Conservation (phyloP, 2,888 invertebrate species). For the Phaedon cochleariae region DNA sequence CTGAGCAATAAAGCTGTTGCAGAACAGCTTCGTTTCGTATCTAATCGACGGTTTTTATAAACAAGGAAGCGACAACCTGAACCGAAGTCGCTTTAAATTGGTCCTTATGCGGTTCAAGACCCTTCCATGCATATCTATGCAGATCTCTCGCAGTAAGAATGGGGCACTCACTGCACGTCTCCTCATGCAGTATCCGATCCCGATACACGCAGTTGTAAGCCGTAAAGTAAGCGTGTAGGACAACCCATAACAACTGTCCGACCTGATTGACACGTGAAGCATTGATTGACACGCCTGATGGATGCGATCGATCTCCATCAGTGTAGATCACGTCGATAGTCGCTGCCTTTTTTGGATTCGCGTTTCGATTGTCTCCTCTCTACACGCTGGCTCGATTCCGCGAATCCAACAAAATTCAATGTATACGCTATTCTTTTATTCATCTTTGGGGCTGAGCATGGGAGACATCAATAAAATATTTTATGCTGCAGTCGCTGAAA, state of each 20-base stretch:
- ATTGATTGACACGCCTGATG: constrained; percentile 62
- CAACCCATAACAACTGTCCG: constrained; percentile 46
- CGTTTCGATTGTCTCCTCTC: constrained; percentile 48
- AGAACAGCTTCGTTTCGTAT: not conserved
- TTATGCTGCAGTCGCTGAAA: constrained; percentile 3
- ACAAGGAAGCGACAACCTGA: constrained; percentile 8
- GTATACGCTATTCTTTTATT: constrained; percentile 26
- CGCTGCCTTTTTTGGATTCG: constrained; percentile 52
- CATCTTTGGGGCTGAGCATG: constrained; percentile 11
- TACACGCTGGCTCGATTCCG: constrained; percentile 34
- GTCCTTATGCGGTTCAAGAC: constrained; percentile 39
- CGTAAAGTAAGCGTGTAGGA: constrained; percentile 61
- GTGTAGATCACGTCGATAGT: constrained; percentile 61
- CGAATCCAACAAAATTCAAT: constrained; percentile 32
- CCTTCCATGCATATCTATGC: constrained; percentile 43
- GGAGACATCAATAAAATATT: constrained; percentile 19
- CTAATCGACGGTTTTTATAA: not conserved
- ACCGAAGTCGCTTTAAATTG: constrained; percentile 30
- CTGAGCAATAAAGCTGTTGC: not conserved
- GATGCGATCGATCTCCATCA: constrained; percentile 63
- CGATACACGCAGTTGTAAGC: constrained; percentile 31
- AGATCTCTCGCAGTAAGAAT: constrained; percentile 39
- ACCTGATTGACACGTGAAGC: constrained; percentile 63
- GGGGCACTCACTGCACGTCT: constrained; percentile 19
- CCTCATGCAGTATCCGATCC: not conserved